Evolutionary conservation across 2,888 invertebrate species (phyloP).

Genomic region (Aporophyla lueneburgensis): DNA sequence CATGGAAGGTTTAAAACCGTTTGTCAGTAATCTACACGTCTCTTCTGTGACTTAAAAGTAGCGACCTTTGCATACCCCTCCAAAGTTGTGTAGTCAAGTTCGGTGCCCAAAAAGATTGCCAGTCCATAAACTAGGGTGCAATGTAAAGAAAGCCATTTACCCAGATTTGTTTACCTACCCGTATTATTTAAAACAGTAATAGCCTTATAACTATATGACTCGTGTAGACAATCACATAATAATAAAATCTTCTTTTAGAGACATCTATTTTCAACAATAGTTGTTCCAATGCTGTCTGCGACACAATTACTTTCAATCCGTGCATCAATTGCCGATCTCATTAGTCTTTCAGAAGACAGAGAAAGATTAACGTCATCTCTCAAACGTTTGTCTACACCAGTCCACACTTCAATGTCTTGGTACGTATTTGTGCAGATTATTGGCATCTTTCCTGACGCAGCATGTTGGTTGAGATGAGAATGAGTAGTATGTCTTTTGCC

Average conservation of each 20-base stretch:
- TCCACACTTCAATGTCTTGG: neutral
- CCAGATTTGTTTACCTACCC: neutral
- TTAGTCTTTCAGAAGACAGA: constrained; percentile 48
- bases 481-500: neutral
- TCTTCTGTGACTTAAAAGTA: no score
- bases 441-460: neutral
- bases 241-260: neutral
- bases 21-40: no score
- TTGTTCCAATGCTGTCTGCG: constrained; percentile 12
- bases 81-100: neutral
- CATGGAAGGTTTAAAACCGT: no score
- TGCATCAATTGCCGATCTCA: constrained; percentile 23
- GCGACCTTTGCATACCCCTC: no score
- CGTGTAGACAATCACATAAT: no score
- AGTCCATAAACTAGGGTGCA: no score
- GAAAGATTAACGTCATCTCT: constrained; percentile 56
- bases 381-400: constrained; percentile 41
- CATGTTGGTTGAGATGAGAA: neutral
- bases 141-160: neutral
- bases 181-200: neutral
- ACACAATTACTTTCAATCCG: constrained; percentile 17
- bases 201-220: no score
- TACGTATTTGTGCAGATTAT: constrained; percentile 12
- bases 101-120: neutral
- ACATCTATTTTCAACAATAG: neutral